These are phyloP conservation scores for Chrysochloris asiatica DNA, from an alignment of 2,113 vertebrate species.

Conservation along the genomic window DNA sequence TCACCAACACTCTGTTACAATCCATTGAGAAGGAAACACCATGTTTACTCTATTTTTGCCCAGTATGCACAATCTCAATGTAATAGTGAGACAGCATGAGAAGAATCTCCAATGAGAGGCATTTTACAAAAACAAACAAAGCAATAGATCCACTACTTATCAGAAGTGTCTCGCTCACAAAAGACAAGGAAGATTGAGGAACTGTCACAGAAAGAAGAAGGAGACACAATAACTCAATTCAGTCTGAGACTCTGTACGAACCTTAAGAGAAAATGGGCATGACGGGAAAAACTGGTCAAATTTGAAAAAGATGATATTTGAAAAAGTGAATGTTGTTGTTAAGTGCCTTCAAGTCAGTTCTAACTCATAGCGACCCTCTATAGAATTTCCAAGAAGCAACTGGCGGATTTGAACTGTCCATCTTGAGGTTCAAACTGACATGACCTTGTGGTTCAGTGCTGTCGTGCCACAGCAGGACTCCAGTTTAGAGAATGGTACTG, in stretches of 20 bases:
- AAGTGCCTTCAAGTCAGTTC: background rate
- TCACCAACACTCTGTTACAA: background rate
- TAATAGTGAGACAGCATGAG: background rate
- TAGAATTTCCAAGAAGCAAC: too few relatives aligned
- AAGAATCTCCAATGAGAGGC: background rate
- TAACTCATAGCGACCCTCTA: too few relatives aligned
- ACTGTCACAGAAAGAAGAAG: background rate
- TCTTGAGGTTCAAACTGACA: too few relatives aligned
- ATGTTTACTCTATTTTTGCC: background rate
- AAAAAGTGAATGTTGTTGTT: too few relatives aligned
- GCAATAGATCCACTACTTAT: background rate
- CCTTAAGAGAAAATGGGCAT: background rate
- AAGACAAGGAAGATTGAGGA: background rate
- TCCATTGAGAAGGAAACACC: background rate
- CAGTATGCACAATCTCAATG: background rate
- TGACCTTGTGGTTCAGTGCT: too few relatives aligned
- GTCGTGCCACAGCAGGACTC: too few relatives aligned
- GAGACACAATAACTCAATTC: background rate
- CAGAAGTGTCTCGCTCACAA: background rate
- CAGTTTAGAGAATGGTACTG: too few relatives aligned
- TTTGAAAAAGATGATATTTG: too few relatives aligned
- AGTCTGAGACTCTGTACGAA: background rate
- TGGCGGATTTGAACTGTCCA: too few relatives aligned
- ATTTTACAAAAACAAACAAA: background rate
- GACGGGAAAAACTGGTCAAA: background rate